Percentiles rank a stretch among this genome's conserved stretches.
phyloP scores from a whole-genome alignment of 2,113 vertebrate species.

The Indicator maculatus region DNA sequence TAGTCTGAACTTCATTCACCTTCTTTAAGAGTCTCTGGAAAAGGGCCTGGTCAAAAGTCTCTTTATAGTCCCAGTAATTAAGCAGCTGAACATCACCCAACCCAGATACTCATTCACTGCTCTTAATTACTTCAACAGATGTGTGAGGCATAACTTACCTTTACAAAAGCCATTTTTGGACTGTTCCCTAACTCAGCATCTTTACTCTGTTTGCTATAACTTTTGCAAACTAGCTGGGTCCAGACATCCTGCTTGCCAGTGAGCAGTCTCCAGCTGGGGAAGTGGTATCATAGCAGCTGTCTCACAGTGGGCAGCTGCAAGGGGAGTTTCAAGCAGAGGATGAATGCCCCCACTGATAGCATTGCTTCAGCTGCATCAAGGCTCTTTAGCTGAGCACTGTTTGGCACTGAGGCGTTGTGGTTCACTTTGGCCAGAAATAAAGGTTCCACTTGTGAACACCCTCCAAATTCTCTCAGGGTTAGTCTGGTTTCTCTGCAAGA shows the following conservation, averaged over 20 bases:
- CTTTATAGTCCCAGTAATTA: background rate
- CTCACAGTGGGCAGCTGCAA: background rate
- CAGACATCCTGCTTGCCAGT: background rate
- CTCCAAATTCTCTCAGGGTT: background rate
- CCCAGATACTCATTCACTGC: background rate
- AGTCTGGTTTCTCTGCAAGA: background rate
- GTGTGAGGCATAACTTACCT: background rate
- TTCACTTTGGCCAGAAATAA: background rate
- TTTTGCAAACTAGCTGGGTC: background rate
- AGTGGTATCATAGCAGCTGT: background rate
- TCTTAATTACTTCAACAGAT: background rate
- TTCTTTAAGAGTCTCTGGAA: background rate
- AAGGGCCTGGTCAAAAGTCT: background rate
- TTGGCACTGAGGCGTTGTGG: background rate
- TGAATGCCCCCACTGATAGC: background rate
- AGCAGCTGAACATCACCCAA: background rate
- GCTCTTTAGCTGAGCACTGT: background rate
- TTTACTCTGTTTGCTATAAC: background rate
- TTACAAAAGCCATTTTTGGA: background rate
- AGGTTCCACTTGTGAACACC: background rate
- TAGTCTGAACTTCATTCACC: background rate
- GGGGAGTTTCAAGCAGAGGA: background rate
- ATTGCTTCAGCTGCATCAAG: accelerated
- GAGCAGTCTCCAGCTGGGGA: background rate
- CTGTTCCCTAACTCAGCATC: background rate